Evolutionary conservation across 2,797 vertebrate genomes (phyloP), one percentile per base, ranked within the genome.

Genomic region (Chloroceryle amazona): DNA sequence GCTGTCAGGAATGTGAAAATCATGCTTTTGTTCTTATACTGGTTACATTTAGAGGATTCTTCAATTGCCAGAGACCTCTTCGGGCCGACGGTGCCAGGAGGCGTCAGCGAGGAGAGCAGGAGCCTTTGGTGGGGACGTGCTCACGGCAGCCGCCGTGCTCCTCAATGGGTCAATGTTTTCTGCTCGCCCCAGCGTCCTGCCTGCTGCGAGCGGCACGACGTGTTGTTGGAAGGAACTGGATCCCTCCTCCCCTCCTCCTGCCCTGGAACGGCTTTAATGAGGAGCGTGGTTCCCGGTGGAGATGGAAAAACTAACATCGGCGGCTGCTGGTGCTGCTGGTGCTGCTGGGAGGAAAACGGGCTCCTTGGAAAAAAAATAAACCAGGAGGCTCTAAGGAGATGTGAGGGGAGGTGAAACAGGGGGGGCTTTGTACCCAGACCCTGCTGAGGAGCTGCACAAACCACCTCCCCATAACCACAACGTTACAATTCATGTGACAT

Each of bases 271-370:
- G 81, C 84, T 91, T 76, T 93, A 94, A 94, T 26, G 68, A 91
- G 90, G 58, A 80, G 58, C 7, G 58, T 31, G 81, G 87, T n/a
- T 94, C 95, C 90, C 10, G 18, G 42, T 89, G 90, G 87, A 82
- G 35, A 46, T 83, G 95, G 93, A 94, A 96, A 96, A 96, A 96
- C 95, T 18, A 94, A 96, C 93, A 89, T 4, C 3, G 58, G 63
- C 19, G 14, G 81, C 91, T 19, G 92, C 55, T 33, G 55, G 22
- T 60, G 88, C 85, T 90, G 86, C 51, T 6, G 33, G 84, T 37
- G 37, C 37, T 37, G 37, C 37, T 37, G 37, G 37, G 63, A 82
- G 85, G 81, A 67, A 86, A 86, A 86, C 2, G 22, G 72, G 25
- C 47, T 79, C 84, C 84, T 71, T n/a, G 74, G 63, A 25, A 81